These are phyloP conservation scores for Papilio polytes DNA, from an alignment of 1,140 invertebrate genomes.

Conservation along the genomic window DNA sequence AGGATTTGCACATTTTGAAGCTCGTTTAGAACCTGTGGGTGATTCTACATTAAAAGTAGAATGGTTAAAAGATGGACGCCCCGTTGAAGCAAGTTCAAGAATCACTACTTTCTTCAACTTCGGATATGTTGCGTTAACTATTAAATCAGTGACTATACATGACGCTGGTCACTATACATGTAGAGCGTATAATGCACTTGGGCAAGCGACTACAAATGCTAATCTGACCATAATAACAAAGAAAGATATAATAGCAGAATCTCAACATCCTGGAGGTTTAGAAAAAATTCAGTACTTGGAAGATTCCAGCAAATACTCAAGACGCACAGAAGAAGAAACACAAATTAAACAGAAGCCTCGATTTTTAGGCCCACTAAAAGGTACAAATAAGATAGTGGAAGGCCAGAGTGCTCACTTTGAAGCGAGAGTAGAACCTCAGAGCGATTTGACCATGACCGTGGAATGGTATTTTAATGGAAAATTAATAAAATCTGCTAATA, in stretches of 20 bases:
- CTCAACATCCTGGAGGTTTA: conserved; percentile 93
- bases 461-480: conserved; percentile 97
- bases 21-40: conserved; percentile 95
- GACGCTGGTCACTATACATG: conserved; percentile 97
- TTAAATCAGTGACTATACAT: conserved; percentile 95
- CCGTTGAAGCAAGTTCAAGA: conserved; percentile 95
- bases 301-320: conserved; percentile 89
- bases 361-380: conserved; percentile 94
- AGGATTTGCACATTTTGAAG: conserved; percentile 98
- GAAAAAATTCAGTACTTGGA: conserved; percentile 95
- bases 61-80: conserved; percentile 97
- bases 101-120: conserved; percentile 98
- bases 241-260: conserved; percentile 93
- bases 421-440: conserved; percentile 96
- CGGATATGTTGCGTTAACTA: conserved; percentile 97
- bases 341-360: conserved; percentile 90
- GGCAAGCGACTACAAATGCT: conserved; percentile 94
- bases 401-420: conserved; percentile 98
- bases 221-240: conserved; percentile 94
- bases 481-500: conserved; percentile 91
- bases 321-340: conserved; percentile 89
- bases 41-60: conserved; percentile 96
- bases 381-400: conserved; percentile 97
- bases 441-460: conserved; percentile 93
- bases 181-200: conserved; percentile 93